Base-by-base conservation (phyloP, 2,113 vertebrate species). In the Oncorhynchus nerka region DNA sequence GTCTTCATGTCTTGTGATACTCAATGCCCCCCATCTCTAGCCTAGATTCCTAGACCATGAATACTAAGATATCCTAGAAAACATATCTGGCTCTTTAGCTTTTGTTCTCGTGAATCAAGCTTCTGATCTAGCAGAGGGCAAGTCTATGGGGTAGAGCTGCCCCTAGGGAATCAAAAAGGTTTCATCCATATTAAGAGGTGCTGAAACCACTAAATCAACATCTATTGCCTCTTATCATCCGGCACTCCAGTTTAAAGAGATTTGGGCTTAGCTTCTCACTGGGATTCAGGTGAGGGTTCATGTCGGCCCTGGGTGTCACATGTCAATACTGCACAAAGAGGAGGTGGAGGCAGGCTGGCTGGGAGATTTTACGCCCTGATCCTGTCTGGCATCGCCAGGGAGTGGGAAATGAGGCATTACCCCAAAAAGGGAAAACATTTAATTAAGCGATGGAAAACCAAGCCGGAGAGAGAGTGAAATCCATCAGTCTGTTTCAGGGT, bases 171-270 rank as follows among this genome's bases (percentile, higher is more conserved):
- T 78, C 62, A 77, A 67, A 82, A 62, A 55, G 80, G 77, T 73
- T 71, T 71, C 75, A 30, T 66, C 72, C 13, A 71, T 74, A 83
- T 83, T 84, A 86, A 81, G 78, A 82, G 82, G 84, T 85, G 81
- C 68, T 89, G 83, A 91, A 83, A 86, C 65, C 61, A 68, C 55
- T 71, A 62, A 73, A 79, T 73, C 30, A n/a, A 59, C 20, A 73
- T 74, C 66, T 66, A 68, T 74, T 62, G 70, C 48, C 61, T 48
- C 66, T 70, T 74, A 82, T 83, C 61, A 61, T 45, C 68, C 65
- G 16, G 32, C 22, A 8, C 8, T 32, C 66, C 76, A 45, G 67
- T 75, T 72, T 73, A 69, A 77, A 77, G 73, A 51, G 45, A 72
- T 76, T 72, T 67, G 39, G 39, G 39, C 39, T 67, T 30, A 20